Percentiles rank a stretch among this genome's conserved stretches.
phyloP scores from a whole-genome alignment of 2,113 vertebrate genomes.

The Sebastes schlegelii region DNA sequence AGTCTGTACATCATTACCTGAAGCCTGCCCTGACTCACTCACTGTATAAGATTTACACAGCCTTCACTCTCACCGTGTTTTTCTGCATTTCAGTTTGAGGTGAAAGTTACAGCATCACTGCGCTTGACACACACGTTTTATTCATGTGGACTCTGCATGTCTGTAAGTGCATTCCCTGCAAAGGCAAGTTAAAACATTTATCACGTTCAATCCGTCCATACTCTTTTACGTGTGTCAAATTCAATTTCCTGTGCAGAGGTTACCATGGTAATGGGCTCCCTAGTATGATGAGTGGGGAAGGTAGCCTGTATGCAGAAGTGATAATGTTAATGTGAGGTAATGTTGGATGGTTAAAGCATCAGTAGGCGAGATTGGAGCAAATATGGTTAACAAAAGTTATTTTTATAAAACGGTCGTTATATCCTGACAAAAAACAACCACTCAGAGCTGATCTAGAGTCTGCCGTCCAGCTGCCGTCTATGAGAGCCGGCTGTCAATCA shows the following conservation, averaged over 20 bases:
- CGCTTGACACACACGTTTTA: neutral
- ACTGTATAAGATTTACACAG: neutral
- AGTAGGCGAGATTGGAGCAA: too few relatives aligned
- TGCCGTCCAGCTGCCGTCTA: too few relatives aligned
- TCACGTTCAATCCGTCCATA: conserved; percentile 3
- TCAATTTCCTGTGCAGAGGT: conserved; percentile 4
- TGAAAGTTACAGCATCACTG: conserved; percentile 3
- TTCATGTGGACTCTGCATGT: neutral
- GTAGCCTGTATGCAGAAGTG: too few relatives aligned
- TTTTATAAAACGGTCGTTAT: too few relatives aligned
- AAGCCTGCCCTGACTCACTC: conserved; percentile 18
- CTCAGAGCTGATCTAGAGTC: too few relatives aligned
- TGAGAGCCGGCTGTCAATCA: too few relatives aligned
- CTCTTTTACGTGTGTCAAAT: neutral
- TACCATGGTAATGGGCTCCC: neutral
- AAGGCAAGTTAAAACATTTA: conserved; percentile 4
- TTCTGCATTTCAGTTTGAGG: conserved; percentile 1
- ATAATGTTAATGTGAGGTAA: too few relatives aligned
- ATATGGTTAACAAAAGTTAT: too few relatives aligned
- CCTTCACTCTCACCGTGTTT: neutral
- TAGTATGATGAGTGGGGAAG: neutral
- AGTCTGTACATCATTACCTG: conserved; percentile 32
- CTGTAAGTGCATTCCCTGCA: neutral
- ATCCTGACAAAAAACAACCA: too few relatives aligned
- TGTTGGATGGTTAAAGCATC: too few relatives aligned